Percentiles rank a stretch among this genome's conserved stretches.
These are phyloP conservation scores for Cliona cf. orientalis DNA, from an alignment of 37 sponge, comb jelly and placozoan species.

Conservation along the genomic window DNA sequence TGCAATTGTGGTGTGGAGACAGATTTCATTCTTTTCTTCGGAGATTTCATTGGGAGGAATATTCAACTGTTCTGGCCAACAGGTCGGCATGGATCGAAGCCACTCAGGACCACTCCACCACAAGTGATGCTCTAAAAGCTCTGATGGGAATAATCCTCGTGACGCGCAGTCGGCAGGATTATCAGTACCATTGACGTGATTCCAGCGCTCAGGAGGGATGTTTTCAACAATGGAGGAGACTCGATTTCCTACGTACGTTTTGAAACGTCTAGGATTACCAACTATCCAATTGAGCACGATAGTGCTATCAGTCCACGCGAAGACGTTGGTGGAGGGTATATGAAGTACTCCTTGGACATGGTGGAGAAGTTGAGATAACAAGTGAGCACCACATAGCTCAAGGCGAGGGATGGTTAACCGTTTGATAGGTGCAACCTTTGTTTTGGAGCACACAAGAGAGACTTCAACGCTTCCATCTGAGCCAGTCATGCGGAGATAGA, in stretches of 20 bases:
- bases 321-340: conserved; percentile 5
- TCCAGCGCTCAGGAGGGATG: conserved; percentile 8
- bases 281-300: conserved; percentile 26
- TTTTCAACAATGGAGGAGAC: background rate
- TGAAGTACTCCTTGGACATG: background rate
- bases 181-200: conserved; percentile 11
- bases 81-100: too few relatives aligned
- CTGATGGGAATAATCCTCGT: conserved; percentile 8
- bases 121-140: conserved; percentile 4
- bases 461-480: background rate
- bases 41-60: background rate
- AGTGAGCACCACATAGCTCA: conserved; percentile 14
- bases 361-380: conserved; percentile 25
- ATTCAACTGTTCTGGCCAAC: conserved; percentile 6
- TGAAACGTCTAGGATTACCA: conserved; percentile 1
- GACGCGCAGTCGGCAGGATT: conserved; percentile 31
- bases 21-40: background rate
- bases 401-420: conserved; percentile 15
- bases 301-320: conserved; percentile 27
- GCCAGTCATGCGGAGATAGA: conserved; percentile 15
- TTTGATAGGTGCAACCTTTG: conserved; percentile 25
- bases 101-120: too few relatives aligned
- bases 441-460: conserved; percentile 6
- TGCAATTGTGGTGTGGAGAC: background rate
- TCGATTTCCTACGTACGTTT: conserved; percentile 27